Base-by-base conservation (phyloP, 2,888 invertebrate genomes). In the Eupithecia centaureata region DNA sequence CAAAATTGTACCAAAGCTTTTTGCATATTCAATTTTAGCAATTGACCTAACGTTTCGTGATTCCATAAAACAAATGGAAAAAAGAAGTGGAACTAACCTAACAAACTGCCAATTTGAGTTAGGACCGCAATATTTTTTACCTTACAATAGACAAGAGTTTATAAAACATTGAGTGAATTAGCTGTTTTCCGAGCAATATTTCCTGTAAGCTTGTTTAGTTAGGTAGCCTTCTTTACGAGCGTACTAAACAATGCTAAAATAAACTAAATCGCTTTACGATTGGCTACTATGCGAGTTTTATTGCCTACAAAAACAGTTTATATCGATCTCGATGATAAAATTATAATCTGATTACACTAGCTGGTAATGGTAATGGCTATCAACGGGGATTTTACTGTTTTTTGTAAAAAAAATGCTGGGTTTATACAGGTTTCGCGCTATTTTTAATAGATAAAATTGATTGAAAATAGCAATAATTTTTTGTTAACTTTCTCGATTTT, bases 201-300 rank as follows among this genome's bases (percentile, higher is more conserved):
- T 28, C 61, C 66, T 27, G 57, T 61, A 27, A 67, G 75, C 75
- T 73, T 77, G 79, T 77, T 80, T 78, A 74, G 72, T 68, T 68
- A 66, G 71, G 52, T 69, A 10, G n/a, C 30, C 52, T 77, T 73
- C 65, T 83, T 82, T 83, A 82, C 77, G 72, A 75, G 61, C 61
- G 74, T 75, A 75, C 75, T 82, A 82, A 83, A 80, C 79, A 79
- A 79, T 78, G 77, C 75, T 77, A 68, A 65, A 79, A 76, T 75
- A 76, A 77, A 77, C 78, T 64, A 66, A 69, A 66, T 67, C 52
- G 61, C 42, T 61, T 67, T 61, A 70, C 61, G 62, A 42, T 35
- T 47, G 33, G 65, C 51, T 54, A 22, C 63, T 51, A 35, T 58
- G 57, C 52, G 32, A 64, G 56, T 67, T 71, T 71, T 73, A 73